These are phyloP conservation scores for Cossypha caffra DNA, from an alignment of 2,797 vertebrate genomes.

Conservation along the genomic window DNA sequence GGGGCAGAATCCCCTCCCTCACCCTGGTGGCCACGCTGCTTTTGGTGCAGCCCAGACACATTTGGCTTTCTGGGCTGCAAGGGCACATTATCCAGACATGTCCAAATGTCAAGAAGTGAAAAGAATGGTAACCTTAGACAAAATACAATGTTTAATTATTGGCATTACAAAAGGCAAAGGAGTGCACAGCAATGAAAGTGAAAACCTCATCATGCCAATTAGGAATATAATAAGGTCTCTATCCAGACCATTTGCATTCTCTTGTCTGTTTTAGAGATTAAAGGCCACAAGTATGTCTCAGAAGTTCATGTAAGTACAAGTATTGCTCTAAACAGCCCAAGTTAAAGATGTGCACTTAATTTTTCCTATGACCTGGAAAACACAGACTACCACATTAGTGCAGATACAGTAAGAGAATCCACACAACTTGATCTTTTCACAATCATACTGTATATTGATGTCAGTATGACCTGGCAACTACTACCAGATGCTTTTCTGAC, in stretches of 20 bases:
- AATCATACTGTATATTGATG: background rate
- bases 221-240: background rate
- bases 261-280: background rate
- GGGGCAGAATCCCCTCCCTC: background rate
- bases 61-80: background rate
- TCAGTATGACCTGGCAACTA: background rate
- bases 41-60: background rate
- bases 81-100: background rate
- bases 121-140: background rate
- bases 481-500: background rate
- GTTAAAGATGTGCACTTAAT: background rate
- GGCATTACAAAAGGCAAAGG: background rate
- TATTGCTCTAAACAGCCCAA: background rate
- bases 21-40: background rate
- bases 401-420: background rate
- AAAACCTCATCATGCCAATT: background rate
- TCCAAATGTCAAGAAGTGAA: background rate
- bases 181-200: background rate
- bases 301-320: background rate
- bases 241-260: background rate
- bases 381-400: background rate
- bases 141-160: background rate
- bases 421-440: background rate
- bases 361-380: background rate
- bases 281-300: background rate